Evolutionary conservation across 1,140 invertebrate species (phyloP), one percentile per base, ranked within the genome.

Genomic region (Pollicipes pollicipes): DNA sequence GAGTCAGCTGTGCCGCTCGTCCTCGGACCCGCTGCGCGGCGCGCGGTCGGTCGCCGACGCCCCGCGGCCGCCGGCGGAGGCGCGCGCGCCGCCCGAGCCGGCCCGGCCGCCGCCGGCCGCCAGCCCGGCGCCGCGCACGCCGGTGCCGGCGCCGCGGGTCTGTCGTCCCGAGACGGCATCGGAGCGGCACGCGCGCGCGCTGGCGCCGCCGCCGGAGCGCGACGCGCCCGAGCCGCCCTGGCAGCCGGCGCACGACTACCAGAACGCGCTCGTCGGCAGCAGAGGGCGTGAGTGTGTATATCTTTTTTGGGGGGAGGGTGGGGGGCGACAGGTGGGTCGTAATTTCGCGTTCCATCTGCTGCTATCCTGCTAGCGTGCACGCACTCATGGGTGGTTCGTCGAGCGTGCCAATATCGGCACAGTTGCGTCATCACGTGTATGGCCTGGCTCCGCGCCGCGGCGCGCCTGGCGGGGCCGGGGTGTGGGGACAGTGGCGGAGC

Each of bases 101-200:
- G 4, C 32, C 13, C 45, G 13, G 45, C 10, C 45, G 45, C 75
- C 74, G 68, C 74, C 73, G 27, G 69, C 74, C 73, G 32, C 70
- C 70, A 66, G 70, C 73, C 24, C 68, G 71, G 27, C 74, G 71
- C 37, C 70, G 72, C 24, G 66, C 4, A 30, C 72, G 29, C 68
- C 74, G 30, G 68, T 71, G 26, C 69, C 30, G 30, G 45, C 32
- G 29, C 66, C 69, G 66, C 69, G 30, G 26, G 31, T 35, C 31
- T 66, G 27, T 17, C 32, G 32, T 26, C 32, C 67, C 1, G 31
- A 32, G 28, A 35, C 69, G 24, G 31, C 69, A 26, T 66, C 69
- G n/a, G 67, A 66, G 30, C 29, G 31, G n/a, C 31, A 66, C 26
- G 35, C 32, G 24, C 30, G 26, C 6, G 1, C 30, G 1, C 35